Evolutionary conservation across 2,888 invertebrate genomes (phyloP).

Genomic region (Gastracanthus pulcherrimus): DNA sequence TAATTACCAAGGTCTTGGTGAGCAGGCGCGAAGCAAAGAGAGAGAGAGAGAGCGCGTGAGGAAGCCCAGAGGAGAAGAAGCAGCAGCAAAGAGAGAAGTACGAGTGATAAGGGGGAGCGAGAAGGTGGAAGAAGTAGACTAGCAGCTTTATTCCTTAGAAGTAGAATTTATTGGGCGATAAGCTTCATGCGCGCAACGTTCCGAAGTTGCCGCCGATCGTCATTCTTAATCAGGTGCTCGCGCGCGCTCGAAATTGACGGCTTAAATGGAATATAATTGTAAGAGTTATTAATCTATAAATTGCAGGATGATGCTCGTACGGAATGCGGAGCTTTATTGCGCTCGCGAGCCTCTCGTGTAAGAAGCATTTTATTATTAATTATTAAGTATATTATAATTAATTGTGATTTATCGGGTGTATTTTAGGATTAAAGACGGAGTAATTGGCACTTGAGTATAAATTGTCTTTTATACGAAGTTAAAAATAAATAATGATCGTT

Average conservation of each 20-base stretch:
- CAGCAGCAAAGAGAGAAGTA: constrained; percentile 13
- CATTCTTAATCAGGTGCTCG: constrained; percentile 70
- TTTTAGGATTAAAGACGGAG: background rate
- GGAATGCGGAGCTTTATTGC: background rate
- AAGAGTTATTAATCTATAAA: constrained; percentile 39
- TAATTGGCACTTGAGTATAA: background rate
- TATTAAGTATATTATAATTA: constrained; percentile 20
- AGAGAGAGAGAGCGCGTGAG: constrained; percentile 46
- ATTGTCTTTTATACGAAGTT: background rate
- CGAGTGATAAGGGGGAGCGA: constrained; percentile 38
- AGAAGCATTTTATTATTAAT: constrained; percentile 16
- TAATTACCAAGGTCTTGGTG: constrained; percentile 71
- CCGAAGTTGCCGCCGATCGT: constrained; percentile 57
- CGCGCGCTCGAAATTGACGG: constrained; percentile 60
- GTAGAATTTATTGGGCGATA: constrained; percentile 73
- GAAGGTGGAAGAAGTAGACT: constrained; percentile 55
- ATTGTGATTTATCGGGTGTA: constrained; percentile 6
- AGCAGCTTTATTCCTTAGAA: constrained; percentile 63
- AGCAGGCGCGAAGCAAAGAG: constrained; percentile 49
- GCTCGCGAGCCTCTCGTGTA: background rate
- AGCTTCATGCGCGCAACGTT: constrained; percentile 69
- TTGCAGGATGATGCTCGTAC: background rate
- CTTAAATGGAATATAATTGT: constrained; percentile 47
- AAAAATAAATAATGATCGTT: background rate
- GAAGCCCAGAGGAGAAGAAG: background rate